Base-by-base conservation (phyloP, 1,140 invertebrate genomes). In the Drosophila grimshawi region DNA sequence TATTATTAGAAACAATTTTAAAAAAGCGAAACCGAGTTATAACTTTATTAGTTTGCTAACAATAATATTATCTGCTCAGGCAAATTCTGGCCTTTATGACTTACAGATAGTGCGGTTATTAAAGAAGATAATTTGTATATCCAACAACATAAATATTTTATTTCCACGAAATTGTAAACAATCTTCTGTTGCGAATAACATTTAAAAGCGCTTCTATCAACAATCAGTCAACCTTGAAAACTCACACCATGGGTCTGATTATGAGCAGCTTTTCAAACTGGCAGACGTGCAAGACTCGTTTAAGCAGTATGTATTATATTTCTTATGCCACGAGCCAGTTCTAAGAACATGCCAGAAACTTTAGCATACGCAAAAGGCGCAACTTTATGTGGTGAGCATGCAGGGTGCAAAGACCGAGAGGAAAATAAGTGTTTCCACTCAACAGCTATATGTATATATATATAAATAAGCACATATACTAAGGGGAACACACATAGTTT, bases 371-470 rank as follows among this genome's bases (percentile, higher is more conserved):
- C 35, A 62, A 69, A 19, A 56, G 57, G 65, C 46, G 45, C 30
- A 69, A 67, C 71, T 69, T 74, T 73, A 46, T 41, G 30, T 68
- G 37, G 48, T 39, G 19, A 61, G 7, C 48, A 43, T 10, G 46
- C 41, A 53, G 19, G 33, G 51, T n/a, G 35, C 41, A 53, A 56
- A 39, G 32, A n/a, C 39, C 5, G 39, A n/a, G 41, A 11, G 49
- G 49, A 61, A 73, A 68, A 41, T 73, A 55, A 41, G 37, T 46
- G 35, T 30, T 33, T 11, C 39, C 43, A 10, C 10, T 5, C 11
- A 10, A 19, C 19, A 19, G 19, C 7, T 49, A 48, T 30, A 5
- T 5, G 29, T 46, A 19, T 33, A 27, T 11, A 37, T 37, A n/a
- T 53, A 37, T 7, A 33, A 1, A 19, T 19, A 19, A 19, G 19